Evolutionary conservation across 1,140 invertebrate species (phyloP).

Genomic region (Drosophila orena): DNA sequence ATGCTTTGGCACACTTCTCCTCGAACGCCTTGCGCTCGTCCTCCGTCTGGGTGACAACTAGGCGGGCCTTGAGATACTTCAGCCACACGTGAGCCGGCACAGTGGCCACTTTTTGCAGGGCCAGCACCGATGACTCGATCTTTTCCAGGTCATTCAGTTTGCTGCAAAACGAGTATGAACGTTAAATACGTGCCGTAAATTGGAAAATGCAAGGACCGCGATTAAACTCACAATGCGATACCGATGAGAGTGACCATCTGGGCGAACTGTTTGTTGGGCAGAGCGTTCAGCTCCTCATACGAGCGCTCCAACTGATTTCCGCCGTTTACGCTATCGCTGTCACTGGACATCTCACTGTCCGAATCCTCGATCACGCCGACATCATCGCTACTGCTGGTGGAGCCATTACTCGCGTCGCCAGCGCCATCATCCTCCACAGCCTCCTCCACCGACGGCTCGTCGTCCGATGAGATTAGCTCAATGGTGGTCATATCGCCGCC

Average conservation of each 20-base stretch:
- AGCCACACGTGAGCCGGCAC: slow-evolving; percentile 61
- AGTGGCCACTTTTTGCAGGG: slow-evolving; percentile 11
- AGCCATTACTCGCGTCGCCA: not conserved
- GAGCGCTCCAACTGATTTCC: not conserved
- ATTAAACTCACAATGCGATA: slow-evolving; percentile 11
- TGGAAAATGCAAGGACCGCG: not conserved
- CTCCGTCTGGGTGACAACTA: slow-evolving; percentile 51
- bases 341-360: not conserved
- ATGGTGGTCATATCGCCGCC: slow-evolving; percentile 3
- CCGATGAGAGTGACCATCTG: slow-evolving; percentile 4
- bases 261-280: not conserved
- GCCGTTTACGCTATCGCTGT: not conserved
- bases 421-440: not conserved
- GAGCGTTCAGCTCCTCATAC: not conserved
- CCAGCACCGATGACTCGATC: slow-evolving; percentile 30
- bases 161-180: slow-evolving; percentile 1
- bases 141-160: slow-evolving; percentile 43
- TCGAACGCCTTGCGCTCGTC: slow-evolving; percentile 33
- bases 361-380: not conserved
- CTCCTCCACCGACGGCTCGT: not conserved
- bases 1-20: slow-evolving; percentile 28
- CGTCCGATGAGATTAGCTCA: slow-evolving; percentile 8
- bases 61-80: slow-evolving; percentile 34
- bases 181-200: too few species aligned
- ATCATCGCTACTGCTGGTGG: not conserved